phyloP scores from a whole-genome alignment of 2,888 invertebrate species.

The Byasa hedistus region DNA sequence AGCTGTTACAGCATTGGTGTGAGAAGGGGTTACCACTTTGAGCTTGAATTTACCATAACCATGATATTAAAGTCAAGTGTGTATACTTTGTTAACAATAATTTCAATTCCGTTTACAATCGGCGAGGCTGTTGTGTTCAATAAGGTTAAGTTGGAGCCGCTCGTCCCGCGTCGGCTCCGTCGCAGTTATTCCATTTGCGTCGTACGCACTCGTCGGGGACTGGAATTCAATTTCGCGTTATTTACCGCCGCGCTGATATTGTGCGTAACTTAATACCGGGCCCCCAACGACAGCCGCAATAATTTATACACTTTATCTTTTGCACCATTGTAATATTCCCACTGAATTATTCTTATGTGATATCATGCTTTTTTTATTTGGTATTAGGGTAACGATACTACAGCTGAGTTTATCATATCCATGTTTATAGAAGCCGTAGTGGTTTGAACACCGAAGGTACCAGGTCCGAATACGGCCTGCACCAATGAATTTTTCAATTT shows the following conservation, averaged over 20 bases:
- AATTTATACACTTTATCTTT: slow-evolving; percentile 16
- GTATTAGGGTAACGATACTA: not conserved
- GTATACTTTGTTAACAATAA: not conserved
- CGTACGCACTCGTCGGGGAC: slow-evolving; percentile 20
- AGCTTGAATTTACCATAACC: no score
- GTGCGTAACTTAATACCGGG: slow-evolving; percentile 15
- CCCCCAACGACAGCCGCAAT: slow-evolving; percentile 1
- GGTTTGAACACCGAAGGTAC: no score
- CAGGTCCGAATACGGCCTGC: no score
- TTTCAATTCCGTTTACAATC: not conserved
- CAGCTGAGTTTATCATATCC: no score
- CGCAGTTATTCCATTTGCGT: slow-evolving; percentile 18
- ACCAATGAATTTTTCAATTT: no score
- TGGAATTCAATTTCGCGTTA: slow-evolving; percentile 46
- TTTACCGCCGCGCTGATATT: slow-evolving; percentile 34
- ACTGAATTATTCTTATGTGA: not conserved
- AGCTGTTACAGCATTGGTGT: no score
- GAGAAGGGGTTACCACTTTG: no score
- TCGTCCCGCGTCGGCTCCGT: slow-evolving; percentile 9
- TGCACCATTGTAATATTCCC: not conserved
- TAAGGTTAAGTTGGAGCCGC: slow-evolving; percentile 1
- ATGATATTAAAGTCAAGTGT: no score
- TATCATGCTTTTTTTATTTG: no score
- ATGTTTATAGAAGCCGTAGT: no score
- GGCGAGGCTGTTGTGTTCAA: not conserved